phyloP scores from a whole-genome alignment of 2,113 vertebrate genomes.

The Equus quagga region DNA sequence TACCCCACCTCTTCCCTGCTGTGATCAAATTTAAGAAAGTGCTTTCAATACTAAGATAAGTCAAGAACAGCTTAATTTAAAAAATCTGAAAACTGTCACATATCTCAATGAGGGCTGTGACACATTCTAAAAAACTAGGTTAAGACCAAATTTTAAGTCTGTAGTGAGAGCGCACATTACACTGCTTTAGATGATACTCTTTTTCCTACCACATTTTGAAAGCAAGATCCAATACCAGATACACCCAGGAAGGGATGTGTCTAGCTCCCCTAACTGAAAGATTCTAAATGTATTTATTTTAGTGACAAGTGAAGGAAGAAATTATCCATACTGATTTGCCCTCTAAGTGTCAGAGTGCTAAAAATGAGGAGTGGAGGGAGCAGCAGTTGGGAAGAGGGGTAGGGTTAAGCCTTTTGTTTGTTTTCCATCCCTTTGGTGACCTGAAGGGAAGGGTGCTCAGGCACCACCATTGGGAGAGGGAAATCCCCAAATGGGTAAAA shows the following conservation, averaged over 20 bases:
- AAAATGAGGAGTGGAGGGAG: neutral
- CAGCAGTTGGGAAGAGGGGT: neutral
- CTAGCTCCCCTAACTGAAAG: slow-evolving; percentile 11
- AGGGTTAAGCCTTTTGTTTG: neutral
- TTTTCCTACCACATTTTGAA: slow-evolving; percentile 25
- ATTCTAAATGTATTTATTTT: slow-evolving; percentile 57
- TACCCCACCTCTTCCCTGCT: neutral
- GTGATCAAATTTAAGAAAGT: slow-evolving; percentile 6
- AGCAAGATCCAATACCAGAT: slow-evolving; percentile 31
- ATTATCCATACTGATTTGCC: neutral
- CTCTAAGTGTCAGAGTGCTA: neutral
- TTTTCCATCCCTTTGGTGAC: neutral
- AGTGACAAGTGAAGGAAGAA: slow-evolving; percentile 50
- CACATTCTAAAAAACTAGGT: slow-evolving; percentile 33
- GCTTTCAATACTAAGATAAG: slow-evolving; percentile 41
- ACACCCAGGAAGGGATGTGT: neutral
- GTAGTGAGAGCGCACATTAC: neutral
- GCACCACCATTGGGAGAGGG: neutral
- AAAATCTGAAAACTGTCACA: slow-evolving; percentile 55
- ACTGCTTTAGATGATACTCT: neutral
- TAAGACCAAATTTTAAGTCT: slow-evolving; percentile 28
- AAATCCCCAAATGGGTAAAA: neutral
- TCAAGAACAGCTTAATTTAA: slow-evolving; percentile 60
- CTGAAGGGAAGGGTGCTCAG: neutral
- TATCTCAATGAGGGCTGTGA: slow-evolving; percentile 41